Conservation (phyloP, 2,888 invertebrate species). For the Alcis repandata region DNA sequence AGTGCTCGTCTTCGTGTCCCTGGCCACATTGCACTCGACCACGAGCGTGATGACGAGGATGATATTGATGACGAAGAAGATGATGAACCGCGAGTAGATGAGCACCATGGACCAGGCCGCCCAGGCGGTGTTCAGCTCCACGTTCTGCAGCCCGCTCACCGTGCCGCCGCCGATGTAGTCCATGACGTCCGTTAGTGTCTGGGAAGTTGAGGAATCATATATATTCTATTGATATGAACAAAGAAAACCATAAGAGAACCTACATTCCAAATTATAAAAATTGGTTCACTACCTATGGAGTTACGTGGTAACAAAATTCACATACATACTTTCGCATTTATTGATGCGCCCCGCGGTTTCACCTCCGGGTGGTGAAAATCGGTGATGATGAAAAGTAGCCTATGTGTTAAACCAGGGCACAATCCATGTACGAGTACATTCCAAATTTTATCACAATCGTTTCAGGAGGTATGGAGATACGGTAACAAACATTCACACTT, state of each 20-base stretch:
- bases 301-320: no score
- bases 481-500: no score
- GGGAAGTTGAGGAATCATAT: constrained; percentile 22
- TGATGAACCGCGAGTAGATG: constrained; percentile 75
- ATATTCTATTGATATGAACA: background rate
- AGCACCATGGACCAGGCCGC: constrained; percentile 79
- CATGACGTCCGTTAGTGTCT: constrained; percentile 71
- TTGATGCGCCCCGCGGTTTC: no score
- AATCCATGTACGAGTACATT: no score
- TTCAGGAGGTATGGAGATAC: no score
- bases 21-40: constrained; percentile 60
- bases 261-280: no score
- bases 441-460: no score
- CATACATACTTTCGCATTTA: no score
- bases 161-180: constrained; percentile 66
- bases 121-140: constrained; percentile 61
- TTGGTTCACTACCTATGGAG: no score
- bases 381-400: no score
- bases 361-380: no score
- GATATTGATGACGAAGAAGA: constrained; percentile 82
- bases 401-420: no score
- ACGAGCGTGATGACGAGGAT: constrained; percentile 64
- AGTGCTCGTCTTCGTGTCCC: constrained; percentile 40
- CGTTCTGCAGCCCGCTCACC: constrained; percentile 62
- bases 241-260: background rate